phyloP scores from a whole-genome alignment of 2,888 invertebrate species.

The Micoletzkya japonica region DNA sequence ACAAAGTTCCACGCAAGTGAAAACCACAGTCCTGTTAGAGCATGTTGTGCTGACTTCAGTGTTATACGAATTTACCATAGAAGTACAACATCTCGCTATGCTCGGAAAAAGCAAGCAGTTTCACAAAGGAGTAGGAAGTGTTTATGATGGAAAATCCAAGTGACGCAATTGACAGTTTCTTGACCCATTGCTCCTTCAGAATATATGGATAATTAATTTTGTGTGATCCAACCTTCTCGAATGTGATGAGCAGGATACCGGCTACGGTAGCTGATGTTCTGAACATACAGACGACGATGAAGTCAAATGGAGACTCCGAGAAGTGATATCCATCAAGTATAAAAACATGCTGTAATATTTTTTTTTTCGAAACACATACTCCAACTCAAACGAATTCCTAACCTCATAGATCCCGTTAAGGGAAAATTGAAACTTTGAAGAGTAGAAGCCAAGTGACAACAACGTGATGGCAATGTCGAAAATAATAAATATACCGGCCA shows the following conservation, averaged over 20 bases:
- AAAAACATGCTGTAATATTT: conserved; percentile 1
- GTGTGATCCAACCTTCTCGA: conserved; percentile 21
- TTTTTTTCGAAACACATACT: no score
- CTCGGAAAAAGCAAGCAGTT: conserved; percentile 57
- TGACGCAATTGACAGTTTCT: conserved; percentile 2
- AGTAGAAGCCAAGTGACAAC: conserved; percentile 39
- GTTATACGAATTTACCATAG: conserved; percentile 44
- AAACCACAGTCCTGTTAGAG: conserved; percentile 34
- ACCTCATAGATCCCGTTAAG: conserved; percentile 9
- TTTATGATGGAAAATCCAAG: conserved; percentile 21
- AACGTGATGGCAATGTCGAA: conserved; percentile 37
- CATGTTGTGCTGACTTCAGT: conserved; percentile 26
- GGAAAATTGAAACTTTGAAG: conserved; percentile 32
- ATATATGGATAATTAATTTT: neutral
- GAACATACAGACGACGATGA: conserved; percentile 31
- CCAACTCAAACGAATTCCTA: no score
- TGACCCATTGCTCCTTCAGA: neutral
- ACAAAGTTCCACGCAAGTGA: conserved; percentile 32
- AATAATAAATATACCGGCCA: conserved; percentile 24
- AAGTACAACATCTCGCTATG: conserved; percentile 38
- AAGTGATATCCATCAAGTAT: conserved; percentile 32
- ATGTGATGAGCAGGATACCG: conserved; percentile 30
- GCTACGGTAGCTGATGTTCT: conserved; percentile 27
- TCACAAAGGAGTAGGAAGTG: conserved; percentile 43
- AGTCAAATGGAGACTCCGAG: conserved; percentile 35